phyloP scores from a whole-genome alignment of 2,888 invertebrate species.

The Ormyrus nitidulus region DNA sequence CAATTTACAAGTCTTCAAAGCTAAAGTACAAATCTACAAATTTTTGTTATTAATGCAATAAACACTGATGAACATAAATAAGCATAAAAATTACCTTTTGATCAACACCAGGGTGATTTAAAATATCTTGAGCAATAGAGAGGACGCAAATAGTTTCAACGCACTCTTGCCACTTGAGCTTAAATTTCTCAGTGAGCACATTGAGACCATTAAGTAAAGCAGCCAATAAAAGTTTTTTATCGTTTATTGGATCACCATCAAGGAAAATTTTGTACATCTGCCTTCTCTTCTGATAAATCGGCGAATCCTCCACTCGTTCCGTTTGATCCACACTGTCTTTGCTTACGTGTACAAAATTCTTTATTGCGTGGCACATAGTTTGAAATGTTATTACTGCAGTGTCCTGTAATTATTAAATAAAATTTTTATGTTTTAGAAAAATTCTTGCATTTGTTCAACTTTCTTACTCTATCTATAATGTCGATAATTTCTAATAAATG shows the following conservation, averaged over 20 bases:
- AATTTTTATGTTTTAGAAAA: neutral
- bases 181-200: conserved; percentile 81
- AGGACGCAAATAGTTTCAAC: conserved; percentile 84
- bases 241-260: conserved; percentile 73
- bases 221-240: conserved; percentile 78
- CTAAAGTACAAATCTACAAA: conserved; percentile 82
- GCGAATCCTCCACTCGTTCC: neutral
- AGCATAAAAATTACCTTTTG: conserved; percentile 73
- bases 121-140: conserved; percentile 77
- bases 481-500: conserved; percentile 79
- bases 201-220: conserved; percentile 82
- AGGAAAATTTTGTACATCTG: conserved; percentile 50
- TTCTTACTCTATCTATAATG: conserved; percentile 69
- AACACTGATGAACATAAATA: neutral
- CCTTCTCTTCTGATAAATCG: conserved; percentile 4
- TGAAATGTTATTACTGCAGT: conserved; percentile 72
- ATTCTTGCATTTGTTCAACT: conserved; percentile 16
- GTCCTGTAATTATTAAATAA: conserved; percentile 63
- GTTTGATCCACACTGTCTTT: neutral
- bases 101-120: conserved; percentile 77
- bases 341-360: conserved; percentile 66
- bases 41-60: neutral
- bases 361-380: conserved; percentile 70
- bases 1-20: conserved; percentile 82
- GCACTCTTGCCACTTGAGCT: conserved; percentile 87